Conservation (phyloP, 2,113 vertebrate genomes). For the Phaethon lepturus region DNA sequence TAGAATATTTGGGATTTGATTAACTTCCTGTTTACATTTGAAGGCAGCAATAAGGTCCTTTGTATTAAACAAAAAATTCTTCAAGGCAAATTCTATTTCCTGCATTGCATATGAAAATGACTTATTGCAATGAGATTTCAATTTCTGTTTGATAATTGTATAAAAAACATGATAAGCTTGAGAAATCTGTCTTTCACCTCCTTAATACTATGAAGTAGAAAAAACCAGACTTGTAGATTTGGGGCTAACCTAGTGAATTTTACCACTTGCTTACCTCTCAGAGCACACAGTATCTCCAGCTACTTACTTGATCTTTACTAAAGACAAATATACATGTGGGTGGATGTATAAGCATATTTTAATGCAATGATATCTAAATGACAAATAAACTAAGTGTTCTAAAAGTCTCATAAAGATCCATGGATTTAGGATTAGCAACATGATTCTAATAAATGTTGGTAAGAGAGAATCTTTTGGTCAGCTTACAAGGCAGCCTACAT, state of each 20-base stretch:
- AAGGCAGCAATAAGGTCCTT: neutral
- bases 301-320: neutral
- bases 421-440: neutral
- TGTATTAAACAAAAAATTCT: neutral
- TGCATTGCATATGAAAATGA: neutral
- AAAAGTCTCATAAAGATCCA: neutral
- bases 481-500: neutral
- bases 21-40: neutral
- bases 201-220: neutral
- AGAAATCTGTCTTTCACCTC: neutral
- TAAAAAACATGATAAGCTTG: neutral
- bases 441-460: neutral
- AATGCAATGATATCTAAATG: neutral
- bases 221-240: neutral
- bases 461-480: neutral
- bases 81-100: neutral
- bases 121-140: neutral
- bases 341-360: neutral
- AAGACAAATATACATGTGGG: neutral
- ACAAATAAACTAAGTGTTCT: neutral
- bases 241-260: neutral
- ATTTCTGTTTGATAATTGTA: neutral
- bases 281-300: neutral
- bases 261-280: neutral
- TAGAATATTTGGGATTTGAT: neutral